Base-by-base conservation (phyloP, 2,888 invertebrate genomes). In the Graphium colonna region DNA sequence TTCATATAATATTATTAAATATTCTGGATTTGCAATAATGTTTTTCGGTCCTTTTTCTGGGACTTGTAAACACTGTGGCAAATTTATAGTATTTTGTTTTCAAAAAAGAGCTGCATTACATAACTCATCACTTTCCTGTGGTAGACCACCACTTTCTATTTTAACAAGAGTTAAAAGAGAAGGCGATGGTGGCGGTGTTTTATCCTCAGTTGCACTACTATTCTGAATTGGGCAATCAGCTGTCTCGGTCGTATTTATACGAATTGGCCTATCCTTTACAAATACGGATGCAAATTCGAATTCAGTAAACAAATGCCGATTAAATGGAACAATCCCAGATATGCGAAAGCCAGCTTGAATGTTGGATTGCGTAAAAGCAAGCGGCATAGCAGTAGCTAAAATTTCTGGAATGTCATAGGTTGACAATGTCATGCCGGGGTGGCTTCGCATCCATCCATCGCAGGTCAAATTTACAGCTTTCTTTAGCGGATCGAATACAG, bases 371-470 rank as follows among this genome's bases (percentile, higher is more conserved):
- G 67, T 68, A 0, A 68, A 7, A 43, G 69, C 65, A 0, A 60
- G 31, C 3, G 68, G 68, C 44, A 65, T 52, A 8, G 69, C 61
- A 42, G 41, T 49, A 5, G 26, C 41, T 1, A 64, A 48, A 31
- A 70, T 62, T 0, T 54, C 50, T 16, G 69, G 71, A n/a, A 73
- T 67, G 21, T 72, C 63, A 18, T 73, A 68, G 1, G 69, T 71
- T 0, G 65, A 45, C 63, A 73, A 68, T 0, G 66, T 64, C 51
- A 60, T 61, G 0, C 66, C 71, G 1, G 69, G 67, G 15, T 74
- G 21, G 17, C 21, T 68, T 44, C 60, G 40, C 64, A 73, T 64
- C 68, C 69, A 73, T 0, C 17, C 41, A 50, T 68, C 66, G 31
- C 60, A 58, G 0, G 66, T 54, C 5, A 60, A 17, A 45, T 68